Percentiles rank a stretch among this genome's conserved stretches.
Conservation (phyloP, 2,888 invertebrate species). For the Sminthurides aquaticus region DNA sequence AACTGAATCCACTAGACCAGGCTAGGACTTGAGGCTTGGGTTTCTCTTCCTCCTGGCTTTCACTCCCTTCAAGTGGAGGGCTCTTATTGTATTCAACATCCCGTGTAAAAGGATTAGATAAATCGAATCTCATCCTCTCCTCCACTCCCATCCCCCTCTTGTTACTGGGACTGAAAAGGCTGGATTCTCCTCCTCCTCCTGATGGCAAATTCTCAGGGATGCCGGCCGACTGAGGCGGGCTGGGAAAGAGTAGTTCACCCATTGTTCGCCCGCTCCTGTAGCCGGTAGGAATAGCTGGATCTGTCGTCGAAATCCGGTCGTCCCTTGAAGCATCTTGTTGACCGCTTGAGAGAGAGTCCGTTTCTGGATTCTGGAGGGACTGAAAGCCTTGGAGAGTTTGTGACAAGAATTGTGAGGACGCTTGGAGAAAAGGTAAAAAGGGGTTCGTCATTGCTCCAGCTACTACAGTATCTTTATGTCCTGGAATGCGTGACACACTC, state of each 20-base stretch:
- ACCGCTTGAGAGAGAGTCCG: background rate
- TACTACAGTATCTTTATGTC: slow-evolving; percentile 2
- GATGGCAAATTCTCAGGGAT: no score
- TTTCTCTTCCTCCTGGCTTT: no score
- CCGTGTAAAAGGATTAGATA: slow-evolving; percentile 16
- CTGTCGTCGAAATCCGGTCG: background rate
- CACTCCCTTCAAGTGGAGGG: no score
- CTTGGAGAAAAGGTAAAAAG: slow-evolving; percentile 40
- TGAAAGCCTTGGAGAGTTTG: slow-evolving; percentile 34
- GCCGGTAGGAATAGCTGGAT: no score
- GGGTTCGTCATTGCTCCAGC: slow-evolving; percentile 37
- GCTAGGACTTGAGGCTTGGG: background rate
- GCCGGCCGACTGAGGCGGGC: slow-evolving; percentile 24
- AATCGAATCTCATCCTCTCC: slow-evolving; percentile 3
- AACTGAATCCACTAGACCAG: background rate
- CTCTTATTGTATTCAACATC: background rate
- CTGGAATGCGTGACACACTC: background rate
- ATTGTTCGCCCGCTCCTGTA: slow-evolving; percentile 32
- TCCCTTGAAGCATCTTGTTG: background rate
- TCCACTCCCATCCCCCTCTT: slow-evolving; percentile 1
- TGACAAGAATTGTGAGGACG: slow-evolving; percentile 36
- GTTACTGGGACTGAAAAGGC: background rate
- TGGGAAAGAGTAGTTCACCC: slow-evolving; percentile 40
- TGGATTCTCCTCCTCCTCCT: background rate
- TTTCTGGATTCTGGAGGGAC: slow-evolving; percentile 11